Conservation (phyloP, 2,113 vertebrate species). For the Lonchura striata region DNA sequence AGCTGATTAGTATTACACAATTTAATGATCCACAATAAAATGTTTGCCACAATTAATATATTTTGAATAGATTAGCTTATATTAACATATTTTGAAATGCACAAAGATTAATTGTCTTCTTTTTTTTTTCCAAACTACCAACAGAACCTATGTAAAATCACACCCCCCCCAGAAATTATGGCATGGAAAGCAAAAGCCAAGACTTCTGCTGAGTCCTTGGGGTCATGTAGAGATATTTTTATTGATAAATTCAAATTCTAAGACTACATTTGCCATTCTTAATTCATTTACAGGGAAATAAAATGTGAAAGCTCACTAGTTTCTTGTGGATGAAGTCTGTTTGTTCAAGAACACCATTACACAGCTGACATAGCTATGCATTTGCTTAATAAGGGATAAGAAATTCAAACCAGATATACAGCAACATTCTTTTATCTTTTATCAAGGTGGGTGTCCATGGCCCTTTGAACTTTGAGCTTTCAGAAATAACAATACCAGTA, state of each 20-base stretch:
- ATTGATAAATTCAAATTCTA: background rate
- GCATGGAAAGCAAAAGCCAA: background rate
- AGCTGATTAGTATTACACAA: background rate
- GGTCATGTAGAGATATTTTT: background rate
- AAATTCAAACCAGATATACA: conserved; percentile 1
- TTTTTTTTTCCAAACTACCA: background rate
- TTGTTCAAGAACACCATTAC: background rate
- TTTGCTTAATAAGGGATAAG: background rate
- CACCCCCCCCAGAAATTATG: background rate
- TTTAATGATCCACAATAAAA: background rate
- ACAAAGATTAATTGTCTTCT: background rate
- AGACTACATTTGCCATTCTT: background rate
- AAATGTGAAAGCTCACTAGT: background rate
- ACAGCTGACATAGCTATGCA: background rate
- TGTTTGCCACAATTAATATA: background rate
- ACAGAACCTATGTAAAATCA: background rate
- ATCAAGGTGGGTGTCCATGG: background rate
- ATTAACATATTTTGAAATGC: background rate
- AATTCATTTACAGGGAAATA: background rate
- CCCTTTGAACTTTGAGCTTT: conserved; percentile 18
- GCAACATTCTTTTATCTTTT: background rate
- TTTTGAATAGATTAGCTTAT: background rate
- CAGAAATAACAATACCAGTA: background rate
- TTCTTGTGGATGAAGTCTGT: background rate
- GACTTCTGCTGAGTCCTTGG: background rate